Evolutionary conservation across 2,888 invertebrate genomes (phyloP).

Genomic region (Synergus gifuensis): DNA sequence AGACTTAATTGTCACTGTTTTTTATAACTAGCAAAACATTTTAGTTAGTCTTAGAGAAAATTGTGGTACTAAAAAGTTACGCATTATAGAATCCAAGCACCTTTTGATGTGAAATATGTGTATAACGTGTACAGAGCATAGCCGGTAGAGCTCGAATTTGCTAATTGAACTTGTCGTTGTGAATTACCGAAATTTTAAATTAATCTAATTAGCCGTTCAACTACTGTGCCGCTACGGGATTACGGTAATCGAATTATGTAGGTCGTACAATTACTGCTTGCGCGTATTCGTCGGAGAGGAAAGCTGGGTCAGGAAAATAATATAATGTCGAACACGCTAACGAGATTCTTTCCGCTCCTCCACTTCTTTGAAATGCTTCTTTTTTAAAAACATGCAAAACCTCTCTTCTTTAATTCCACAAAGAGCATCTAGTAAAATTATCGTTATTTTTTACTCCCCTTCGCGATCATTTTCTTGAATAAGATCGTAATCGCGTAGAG

Average conservation of each 20-base stretch:
- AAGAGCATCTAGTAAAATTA: slow-evolving; percentile 18
- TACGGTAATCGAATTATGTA: slow-evolving; percentile 72
- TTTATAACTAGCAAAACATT: too few species aligned
- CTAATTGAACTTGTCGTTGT: slow-evolving; percentile 62
- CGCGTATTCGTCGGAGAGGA: slow-evolving; percentile 21
- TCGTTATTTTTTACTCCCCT: slow-evolving; percentile 4
- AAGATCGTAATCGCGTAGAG: not conserved
- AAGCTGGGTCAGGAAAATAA: slow-evolving; percentile 21
- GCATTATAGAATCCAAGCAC: not conserved
- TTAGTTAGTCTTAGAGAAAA: too few species aligned
- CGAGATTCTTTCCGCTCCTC: slow-evolving; percentile 13
- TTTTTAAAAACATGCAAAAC: slow-evolving; percentile 19
- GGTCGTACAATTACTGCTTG: slow-evolving; percentile 67
- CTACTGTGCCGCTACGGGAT: slow-evolving; percentile 69
- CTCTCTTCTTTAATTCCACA: slow-evolving; percentile 14
- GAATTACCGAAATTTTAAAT: slow-evolving; percentile 71
- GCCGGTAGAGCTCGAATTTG: slow-evolving; percentile 53
- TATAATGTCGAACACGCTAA: slow-evolving; percentile 23
- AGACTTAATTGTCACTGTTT: too few species aligned
- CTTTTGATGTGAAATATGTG: not conserved
- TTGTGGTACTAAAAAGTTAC: not conserved
- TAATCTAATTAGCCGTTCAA: slow-evolving; percentile 73
- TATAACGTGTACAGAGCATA: not conserved
- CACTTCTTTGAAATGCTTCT: slow-evolving; percentile 17
- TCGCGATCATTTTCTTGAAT: not conserved